These are phyloP conservation scores for Alcedo atthis DNA, from an alignment of 2,797 vertebrate species.

Conservation along the genomic window DNA sequence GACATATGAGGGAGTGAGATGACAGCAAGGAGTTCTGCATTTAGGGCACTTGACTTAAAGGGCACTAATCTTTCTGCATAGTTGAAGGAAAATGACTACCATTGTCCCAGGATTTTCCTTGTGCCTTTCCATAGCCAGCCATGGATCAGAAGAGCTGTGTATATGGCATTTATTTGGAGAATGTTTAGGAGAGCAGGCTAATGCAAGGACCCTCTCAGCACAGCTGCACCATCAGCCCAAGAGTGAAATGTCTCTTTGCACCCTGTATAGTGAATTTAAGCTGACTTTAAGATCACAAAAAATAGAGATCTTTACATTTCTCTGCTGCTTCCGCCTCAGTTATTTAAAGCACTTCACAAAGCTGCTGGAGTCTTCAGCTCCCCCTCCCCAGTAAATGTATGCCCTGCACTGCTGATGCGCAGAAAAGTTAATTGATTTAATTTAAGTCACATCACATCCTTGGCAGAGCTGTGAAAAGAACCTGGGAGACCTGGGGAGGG, in stretches of 20 bases:
- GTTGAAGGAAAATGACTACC: background rate
- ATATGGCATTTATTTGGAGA: background rate
- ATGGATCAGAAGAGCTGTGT: background rate
- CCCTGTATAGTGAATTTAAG: background rate
- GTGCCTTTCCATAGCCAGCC: background rate
- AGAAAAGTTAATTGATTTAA: slow-evolving; percentile 17
- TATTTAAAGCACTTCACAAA: background rate
- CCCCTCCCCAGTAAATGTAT: background rate
- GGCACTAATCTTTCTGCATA: background rate
- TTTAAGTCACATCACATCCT: slow-evolving; percentile 31
- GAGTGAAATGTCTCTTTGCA: background rate
- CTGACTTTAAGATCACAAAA: background rate
- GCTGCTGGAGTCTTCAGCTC: background rate
- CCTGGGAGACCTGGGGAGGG: slow-evolving; percentile 36
- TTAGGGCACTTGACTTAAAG: background rate
- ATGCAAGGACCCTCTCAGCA: background rate
- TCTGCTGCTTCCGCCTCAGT: background rate
- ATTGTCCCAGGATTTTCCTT: background rate
- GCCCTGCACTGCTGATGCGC: background rate
- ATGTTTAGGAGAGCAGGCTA: background rate
- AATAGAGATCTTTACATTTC: background rate
- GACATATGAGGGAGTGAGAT: rapidly evolving
- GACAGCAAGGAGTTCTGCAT: background rate
- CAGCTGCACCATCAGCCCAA: background rate
- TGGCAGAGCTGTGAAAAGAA: slow-evolving; percentile 48